Percentiles rank a stretch among this genome's conserved stretches.
These are phyloP conservation scores for Zenarchopterus dispar DNA, from an alignment of 2,797 vertebrate species.

Conservation along the genomic window DNA sequence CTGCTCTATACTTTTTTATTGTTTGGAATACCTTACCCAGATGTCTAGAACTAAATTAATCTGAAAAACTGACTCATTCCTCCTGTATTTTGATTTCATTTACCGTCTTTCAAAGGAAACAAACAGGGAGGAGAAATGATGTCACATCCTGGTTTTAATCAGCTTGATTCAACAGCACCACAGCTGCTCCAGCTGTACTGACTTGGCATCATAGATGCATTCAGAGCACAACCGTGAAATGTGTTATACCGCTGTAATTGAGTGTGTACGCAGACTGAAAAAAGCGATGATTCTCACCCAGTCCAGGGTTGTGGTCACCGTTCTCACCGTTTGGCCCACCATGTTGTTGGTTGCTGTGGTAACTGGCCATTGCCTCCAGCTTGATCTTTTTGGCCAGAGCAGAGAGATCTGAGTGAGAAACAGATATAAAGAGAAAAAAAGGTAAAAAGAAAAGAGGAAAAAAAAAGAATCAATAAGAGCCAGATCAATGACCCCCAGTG, in stretches of 20 bases:
- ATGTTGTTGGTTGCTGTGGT: slow-evolving; percentile 92
- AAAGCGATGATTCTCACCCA: slow-evolving; percentile 83
- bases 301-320: slow-evolving; percentile 91
- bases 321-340: slow-evolving; percentile 92
- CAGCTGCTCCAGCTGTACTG: slow-evolving; percentile 56
- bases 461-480: slow-evolving; percentile 70
- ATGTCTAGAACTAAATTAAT: slow-evolving; percentile 23
- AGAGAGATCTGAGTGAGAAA: slow-evolving; percentile 67
- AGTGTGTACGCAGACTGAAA: neutral
- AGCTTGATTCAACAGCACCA: slow-evolving; percentile 56
- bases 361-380: slow-evolving; percentile 94
- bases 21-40: slow-evolving; percentile 23
- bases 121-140: slow-evolving; percentile 35
- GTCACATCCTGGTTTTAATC: slow-evolving; percentile 73
- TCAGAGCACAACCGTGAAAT: slow-evolving; percentile 27
- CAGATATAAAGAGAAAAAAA: slow-evolving; percentile 42
- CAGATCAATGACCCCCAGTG: slow-evolving; percentile 76
- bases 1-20: slow-evolving; percentile 3
- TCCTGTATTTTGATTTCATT: slow-evolving; percentile 41
- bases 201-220: slow-evolving; percentile 44
- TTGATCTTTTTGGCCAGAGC: slow-evolving; percentile 98
- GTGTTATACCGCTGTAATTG: slow-evolving; percentile 12
- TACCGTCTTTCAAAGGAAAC: slow-evolving; percentile 43
- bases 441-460: slow-evolving; percentile 28
- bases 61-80: slow-evolving; percentile 13